Evolutionary conservation across 2,888 invertebrate genomes (phyloP).

Genomic region (Hermaeophaga mercurialis): DNA sequence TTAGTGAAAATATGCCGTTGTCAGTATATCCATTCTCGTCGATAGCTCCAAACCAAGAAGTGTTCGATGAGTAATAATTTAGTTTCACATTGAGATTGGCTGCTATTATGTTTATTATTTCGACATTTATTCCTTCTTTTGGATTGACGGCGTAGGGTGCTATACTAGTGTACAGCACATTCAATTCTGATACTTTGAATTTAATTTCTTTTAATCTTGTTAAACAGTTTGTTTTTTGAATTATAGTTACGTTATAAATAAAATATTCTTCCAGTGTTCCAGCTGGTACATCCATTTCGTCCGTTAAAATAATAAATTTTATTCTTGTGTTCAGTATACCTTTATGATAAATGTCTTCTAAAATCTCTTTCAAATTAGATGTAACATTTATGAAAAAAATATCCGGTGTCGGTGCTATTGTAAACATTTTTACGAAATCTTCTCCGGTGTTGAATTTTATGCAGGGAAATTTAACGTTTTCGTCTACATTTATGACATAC

Average conservation of each 20-base stretch:
- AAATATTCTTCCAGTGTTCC: neutral
- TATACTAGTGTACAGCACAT: neutral
- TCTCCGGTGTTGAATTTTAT: neutral
- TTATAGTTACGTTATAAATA: constrained; percentile 1
- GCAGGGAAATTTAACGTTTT: neutral
- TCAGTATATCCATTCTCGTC: neutral
- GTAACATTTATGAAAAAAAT: neutral
- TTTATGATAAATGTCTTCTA: neutral
- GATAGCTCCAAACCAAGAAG: neutral
- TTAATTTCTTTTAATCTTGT: neutral
- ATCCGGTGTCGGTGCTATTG: neutral
- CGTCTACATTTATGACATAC: neutral
- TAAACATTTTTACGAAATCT: neutral
- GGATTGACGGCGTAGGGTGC: neutral
- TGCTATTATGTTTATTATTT: neutral
- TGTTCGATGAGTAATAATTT: neutral
- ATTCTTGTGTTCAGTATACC: neutral
- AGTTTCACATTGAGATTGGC: neutral
- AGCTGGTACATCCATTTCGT: neutral
- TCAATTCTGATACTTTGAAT: no score
- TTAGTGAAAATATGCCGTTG: neutral
- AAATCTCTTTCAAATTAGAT: neutral
- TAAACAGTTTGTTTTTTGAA: no score
- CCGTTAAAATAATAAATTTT: neutral
- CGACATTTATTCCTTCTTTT: neutral